These are phyloP conservation scores for Amblyornis subalaris DNA, from an alignment of 2,113 vertebrate species.

Conservation along the genomic window DNA sequence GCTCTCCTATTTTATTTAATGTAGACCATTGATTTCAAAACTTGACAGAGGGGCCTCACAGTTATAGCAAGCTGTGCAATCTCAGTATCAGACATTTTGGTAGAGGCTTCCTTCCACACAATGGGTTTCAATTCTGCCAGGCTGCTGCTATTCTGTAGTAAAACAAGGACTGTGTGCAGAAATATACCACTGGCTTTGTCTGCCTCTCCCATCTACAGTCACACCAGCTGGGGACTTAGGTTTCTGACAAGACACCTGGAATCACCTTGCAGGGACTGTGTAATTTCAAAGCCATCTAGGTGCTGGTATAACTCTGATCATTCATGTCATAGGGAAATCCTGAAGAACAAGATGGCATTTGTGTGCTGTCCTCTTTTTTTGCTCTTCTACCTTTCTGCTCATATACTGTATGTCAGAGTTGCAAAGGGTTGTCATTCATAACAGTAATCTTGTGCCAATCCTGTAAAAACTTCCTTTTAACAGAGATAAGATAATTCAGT, in stretches of 20 bases:
- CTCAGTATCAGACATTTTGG: neutral
- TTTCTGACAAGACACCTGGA: neutral
- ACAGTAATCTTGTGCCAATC: constrained; percentile 53
- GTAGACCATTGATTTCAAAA: neutral
- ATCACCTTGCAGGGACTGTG: neutral
- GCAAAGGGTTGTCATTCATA: constrained; percentile 33
- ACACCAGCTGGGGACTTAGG: neutral
- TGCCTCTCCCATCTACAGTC: neutral
- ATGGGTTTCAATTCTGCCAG: neutral
- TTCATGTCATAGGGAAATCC: neutral
- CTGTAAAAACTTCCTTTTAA: constrained; percentile 70
- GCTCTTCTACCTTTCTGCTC: neutral
- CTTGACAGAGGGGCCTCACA: neutral
- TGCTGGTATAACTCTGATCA: neutral
- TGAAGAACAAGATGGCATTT: neutral
- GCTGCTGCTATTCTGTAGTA: neutral
- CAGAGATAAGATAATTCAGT: constrained; percentile 67
- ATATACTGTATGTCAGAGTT: neutral
- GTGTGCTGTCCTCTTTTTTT: neutral
- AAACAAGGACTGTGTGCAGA: neutral
- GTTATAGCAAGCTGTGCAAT: neutral
- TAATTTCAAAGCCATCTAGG: neutral
- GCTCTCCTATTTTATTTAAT: neutral
- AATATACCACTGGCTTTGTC: neutral
- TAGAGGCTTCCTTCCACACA: neutral